phyloP scores from a whole-genome alignment of 2,113 vertebrate genomes.

The Pluvianellus socialis region DNA sequence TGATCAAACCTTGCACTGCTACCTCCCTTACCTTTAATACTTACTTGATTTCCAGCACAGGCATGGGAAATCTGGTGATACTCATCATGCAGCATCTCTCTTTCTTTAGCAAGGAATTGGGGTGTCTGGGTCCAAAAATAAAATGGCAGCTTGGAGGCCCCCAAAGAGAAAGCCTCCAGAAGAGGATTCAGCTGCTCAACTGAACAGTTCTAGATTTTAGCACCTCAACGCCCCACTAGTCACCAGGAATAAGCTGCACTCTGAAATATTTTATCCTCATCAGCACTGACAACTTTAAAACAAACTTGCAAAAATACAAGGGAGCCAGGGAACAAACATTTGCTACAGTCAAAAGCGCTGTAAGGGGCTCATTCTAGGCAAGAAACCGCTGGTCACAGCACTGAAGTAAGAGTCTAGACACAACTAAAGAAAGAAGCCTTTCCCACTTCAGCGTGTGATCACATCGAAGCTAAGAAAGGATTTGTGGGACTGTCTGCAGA shows the following conservation, averaged over 20 bases:
- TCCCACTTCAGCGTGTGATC: not conserved
- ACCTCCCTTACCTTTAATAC: not conserved
- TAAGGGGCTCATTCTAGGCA: not conserved
- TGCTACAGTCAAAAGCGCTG: not conserved
- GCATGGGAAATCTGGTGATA: not conserved
- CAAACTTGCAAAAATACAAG: not conserved
- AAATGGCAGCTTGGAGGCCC: not conserved
- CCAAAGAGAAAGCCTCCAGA: not conserved
- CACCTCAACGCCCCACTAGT: not conserved
- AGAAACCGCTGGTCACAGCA: not conserved
- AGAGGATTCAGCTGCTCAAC: not conserved
- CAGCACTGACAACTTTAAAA: not conserved
- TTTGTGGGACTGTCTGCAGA: not conserved
- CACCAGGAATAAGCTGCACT: not conserved
- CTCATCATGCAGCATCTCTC: not conserved
- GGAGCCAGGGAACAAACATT: not conserved
- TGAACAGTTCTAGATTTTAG: not conserved
- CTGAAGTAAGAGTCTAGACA: conserved; percentile 2
- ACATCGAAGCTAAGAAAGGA: not conserved
- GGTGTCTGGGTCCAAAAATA: not conserved
- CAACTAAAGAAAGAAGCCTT: conserved; percentile 18
- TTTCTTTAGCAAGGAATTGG: not conserved
- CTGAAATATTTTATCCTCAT: not conserved
- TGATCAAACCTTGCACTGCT: not conserved
- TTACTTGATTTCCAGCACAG: not conserved